Percentiles rank a stretch among this genome's conserved stretches.
Evolutionary conservation across 1,140 invertebrate species (phyloP).

Genomic region (Gonioctena quinquepunctata): DNA sequence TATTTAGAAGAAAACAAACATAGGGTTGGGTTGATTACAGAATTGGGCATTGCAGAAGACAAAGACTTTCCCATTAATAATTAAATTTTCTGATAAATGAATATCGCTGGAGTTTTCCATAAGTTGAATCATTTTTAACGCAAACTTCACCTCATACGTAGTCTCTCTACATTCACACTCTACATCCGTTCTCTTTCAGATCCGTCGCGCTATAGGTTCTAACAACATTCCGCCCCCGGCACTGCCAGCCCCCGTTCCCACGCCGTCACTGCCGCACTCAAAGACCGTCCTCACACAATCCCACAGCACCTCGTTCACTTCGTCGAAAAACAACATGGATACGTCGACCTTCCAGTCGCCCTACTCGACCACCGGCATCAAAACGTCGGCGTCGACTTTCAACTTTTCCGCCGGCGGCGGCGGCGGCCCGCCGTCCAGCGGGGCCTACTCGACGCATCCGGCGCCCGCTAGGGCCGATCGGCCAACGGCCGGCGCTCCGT

Average conservation of each 20-base stretch:
- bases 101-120: too few relatives aligned
- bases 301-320: conserved; percentile 59
- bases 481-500: conserved; percentile 57
- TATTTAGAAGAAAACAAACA: too few relatives aligned
- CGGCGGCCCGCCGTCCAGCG: conserved; percentile 56
- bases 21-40: too few relatives aligned
- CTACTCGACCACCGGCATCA: conserved; percentile 57
- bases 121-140: too few relatives aligned
- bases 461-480: conserved; percentile 58
- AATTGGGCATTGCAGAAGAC: too few relatives aligned
- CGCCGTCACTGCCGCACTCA: conserved; percentile 55
- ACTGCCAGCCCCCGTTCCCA: conserved; percentile 67
- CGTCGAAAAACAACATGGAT: conserved; percentile 44
- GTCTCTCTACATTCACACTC: neutral
- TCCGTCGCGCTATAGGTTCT: conserved; percentile 58
- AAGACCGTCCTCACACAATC: conserved; percentile 58
- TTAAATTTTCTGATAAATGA: too few relatives aligned
- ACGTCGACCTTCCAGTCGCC: conserved; percentile 52
- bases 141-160: too few relatives aligned
- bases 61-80: too few relatives aligned
- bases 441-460: conserved; percentile 60
- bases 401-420: conserved; percentile 59
- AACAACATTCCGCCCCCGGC: conserved; percentile 65
- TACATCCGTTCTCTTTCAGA: conserved; percentile 43
- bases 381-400: conserved; percentile 62